Evolutionary conservation across 2,888 invertebrate genomes (phyloP).

Genomic region (Idaea straminata): DNA sequence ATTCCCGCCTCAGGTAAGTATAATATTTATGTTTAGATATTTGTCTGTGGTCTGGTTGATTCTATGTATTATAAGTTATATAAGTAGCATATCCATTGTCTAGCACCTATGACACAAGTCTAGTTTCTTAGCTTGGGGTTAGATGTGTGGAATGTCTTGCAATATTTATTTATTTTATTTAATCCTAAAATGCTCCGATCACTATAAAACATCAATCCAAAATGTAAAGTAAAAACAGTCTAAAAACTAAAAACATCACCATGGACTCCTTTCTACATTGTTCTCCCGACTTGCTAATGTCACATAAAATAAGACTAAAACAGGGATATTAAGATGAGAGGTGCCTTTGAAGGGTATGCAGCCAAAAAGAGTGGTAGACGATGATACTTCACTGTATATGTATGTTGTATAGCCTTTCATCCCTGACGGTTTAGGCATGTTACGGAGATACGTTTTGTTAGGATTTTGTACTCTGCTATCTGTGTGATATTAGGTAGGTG

Average conservation of each 20-base stretch:
- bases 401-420: conserved; percentile 22
- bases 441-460: neutral
- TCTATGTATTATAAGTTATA: too few species aligned
- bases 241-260: neutral
- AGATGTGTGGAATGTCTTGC: too few species aligned
- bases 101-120: too few species aligned
- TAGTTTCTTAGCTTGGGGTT: too few species aligned
- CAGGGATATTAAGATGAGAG: conserved; percentile 75
- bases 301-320: conserved; percentile 75
- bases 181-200: too few species aligned
- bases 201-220: too few species aligned
- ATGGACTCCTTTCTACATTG: neutral
- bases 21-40: too few species aligned
- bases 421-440: conserved; percentile 14
- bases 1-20: too few species aligned
- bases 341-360: conserved; percentile 64
- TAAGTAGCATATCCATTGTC: too few species aligned
- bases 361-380: conserved; percentile 65
- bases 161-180: too few species aligned
- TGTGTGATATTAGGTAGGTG: neutral
- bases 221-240: neutral
- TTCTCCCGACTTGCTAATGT: conserved; percentile 51
- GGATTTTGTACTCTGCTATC: neutral
- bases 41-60: too few species aligned
- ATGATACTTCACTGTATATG: conserved; percentile 51